phyloP scores from a whole-genome alignment of 2,113 vertebrate genomes.

The Poeciliopsis prolifica region DNA sequence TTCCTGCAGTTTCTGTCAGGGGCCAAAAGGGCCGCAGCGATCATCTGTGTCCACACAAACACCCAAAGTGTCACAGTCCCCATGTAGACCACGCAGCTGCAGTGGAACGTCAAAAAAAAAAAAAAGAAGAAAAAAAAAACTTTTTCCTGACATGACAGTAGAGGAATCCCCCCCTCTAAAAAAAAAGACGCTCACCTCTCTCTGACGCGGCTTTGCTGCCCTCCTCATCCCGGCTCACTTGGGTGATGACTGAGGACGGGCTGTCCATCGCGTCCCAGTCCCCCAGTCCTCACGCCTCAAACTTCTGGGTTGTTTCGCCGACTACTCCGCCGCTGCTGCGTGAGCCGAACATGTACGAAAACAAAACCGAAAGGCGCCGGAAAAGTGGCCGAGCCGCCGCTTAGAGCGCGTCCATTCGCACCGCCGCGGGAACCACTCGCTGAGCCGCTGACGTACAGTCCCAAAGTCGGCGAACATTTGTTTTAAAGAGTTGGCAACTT shows the following conservation, averaged over 20 bases:
- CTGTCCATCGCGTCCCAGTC: conserved; percentile 79
- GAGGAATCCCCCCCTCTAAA: neutral
- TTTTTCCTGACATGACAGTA: conserved; percentile 20
- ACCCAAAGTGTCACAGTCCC: neutral
- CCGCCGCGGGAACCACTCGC: neutral
- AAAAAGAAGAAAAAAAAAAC: neutral
- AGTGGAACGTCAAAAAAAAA: too few species aligned
- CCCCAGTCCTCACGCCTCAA: conserved; percentile 66
- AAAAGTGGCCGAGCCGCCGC: conserved; percentile 33
- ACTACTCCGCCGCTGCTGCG: conserved; percentile 48
- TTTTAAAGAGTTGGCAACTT: conserved; percentile 71
- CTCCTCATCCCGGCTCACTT: conserved; percentile 84
- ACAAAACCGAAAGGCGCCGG: conserved; percentile 20
- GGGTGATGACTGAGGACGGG: conserved; percentile 82
- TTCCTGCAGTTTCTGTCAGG: conserved; percentile 52
- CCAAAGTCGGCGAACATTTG: conserved; percentile 46
- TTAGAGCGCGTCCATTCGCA: conserved; percentile 34
- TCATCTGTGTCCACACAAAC: conserved; percentile 1
- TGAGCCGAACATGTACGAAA: conserved; percentile 31
- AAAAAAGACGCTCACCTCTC: conserved; percentile 68
- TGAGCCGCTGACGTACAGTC: neutral
- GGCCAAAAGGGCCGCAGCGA: conserved; percentile 54
- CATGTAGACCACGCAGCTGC: too few species aligned
- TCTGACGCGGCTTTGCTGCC: conserved; percentile 70
- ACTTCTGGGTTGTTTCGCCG: conserved; percentile 43